Conservation (phyloP, 37 sponge, comb jelly and placozoan species). For the Lycopodina hypogea region DNA sequence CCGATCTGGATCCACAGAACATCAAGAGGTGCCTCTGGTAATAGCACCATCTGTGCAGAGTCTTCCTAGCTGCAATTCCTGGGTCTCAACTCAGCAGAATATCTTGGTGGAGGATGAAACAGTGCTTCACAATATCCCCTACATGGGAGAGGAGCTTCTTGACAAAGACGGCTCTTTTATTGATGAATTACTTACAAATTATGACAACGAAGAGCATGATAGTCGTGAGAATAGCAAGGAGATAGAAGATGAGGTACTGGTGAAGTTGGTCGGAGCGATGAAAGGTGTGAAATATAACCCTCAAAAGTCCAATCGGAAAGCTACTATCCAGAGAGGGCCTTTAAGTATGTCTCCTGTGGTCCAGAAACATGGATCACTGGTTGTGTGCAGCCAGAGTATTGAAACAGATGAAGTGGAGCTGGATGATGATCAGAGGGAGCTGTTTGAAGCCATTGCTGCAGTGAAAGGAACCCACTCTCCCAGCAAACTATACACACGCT, state of each 20-base stretch:
- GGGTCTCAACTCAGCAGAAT: constrained; percentile 83
- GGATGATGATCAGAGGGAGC: constrained; percentile 9
- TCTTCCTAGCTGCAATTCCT: constrained; percentile 74
- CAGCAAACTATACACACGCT: constrained; percentile 4
- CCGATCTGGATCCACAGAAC: neutral
- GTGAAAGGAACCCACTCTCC: constrained; percentile 10
- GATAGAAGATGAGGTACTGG: constrained; percentile 33
- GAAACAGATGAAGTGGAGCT: neutral
- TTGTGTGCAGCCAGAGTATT: neutral
- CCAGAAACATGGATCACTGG: neutral
- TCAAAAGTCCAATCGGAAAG: neutral
- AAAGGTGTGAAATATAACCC: constrained; percentile 29
- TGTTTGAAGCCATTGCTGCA: constrained; percentile 35
- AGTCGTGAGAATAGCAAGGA: neutral
- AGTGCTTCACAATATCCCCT: constrained; percentile 96
- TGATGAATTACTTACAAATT: constrained; percentile 93
- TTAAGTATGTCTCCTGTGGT: neutral
- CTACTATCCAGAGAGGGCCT: neutral
- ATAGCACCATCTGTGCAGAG: constrained; percentile 24
- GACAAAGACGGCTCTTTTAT: constrained; percentile 92
- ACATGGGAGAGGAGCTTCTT: constrained; percentile 96
- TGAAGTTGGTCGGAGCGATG: constrained; percentile 42
- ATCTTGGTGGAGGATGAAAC: constrained; percentile 97
- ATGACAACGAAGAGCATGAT: constrained; percentile 91
- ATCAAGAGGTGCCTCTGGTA: constrained; percentile 13